phyloP scores from a whole-genome alignment of 2,888 invertebrate genomes.

The Agrotis ipsilon region DNA sequence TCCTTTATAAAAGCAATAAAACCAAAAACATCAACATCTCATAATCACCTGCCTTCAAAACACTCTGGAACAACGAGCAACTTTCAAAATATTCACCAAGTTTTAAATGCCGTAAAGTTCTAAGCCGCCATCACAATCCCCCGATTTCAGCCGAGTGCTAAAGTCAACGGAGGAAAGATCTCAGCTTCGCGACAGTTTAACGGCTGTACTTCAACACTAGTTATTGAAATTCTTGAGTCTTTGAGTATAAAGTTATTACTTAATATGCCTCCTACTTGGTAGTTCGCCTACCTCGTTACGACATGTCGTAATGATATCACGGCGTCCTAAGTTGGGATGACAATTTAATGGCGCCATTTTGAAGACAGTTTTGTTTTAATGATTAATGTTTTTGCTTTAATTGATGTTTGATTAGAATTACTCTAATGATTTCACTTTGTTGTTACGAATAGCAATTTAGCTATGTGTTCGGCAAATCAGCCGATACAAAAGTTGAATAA shows the following conservation, averaged over 20 bases:
- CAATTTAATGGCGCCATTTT: slow-evolving; percentile 32
- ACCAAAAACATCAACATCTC: slow-evolving; percentile 10
- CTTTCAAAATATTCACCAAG: slow-evolving; percentile 47
- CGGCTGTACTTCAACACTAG: slow-evolving; percentile 48
- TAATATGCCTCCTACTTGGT: slow-evolving; percentile 51
- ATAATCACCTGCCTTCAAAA: slow-evolving; percentile 29
- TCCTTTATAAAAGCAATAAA: not conserved
- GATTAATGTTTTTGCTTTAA: slow-evolving; percentile 4
- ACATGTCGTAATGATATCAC: slow-evolving; percentile 47
- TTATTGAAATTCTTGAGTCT: slow-evolving; percentile 62
- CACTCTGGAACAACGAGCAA: slow-evolving; percentile 32
- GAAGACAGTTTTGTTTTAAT: slow-evolving; percentile 20
- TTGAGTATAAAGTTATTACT: slow-evolving; percentile 57
- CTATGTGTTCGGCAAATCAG: not conserved
- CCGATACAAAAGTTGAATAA: not conserved
- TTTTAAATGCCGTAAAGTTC: slow-evolving; percentile 48
- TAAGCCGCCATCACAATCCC: slow-evolving; percentile 21
- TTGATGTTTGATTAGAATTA: slow-evolving; percentile 6
- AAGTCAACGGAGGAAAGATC: slow-evolving; percentile 37
- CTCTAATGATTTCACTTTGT: not conserved
- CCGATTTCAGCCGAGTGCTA: slow-evolving; percentile 37
- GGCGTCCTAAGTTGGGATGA: slow-evolving; percentile 42
- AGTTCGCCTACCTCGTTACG: slow-evolving; percentile 45
- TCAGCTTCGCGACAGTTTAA: slow-evolving; percentile 43
- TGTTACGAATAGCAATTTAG: not conserved